These are phyloP conservation scores for Nothobranchius furzeri DNA, from an alignment of 2,113 vertebrate genomes.

Conservation along the genomic window DNA sequence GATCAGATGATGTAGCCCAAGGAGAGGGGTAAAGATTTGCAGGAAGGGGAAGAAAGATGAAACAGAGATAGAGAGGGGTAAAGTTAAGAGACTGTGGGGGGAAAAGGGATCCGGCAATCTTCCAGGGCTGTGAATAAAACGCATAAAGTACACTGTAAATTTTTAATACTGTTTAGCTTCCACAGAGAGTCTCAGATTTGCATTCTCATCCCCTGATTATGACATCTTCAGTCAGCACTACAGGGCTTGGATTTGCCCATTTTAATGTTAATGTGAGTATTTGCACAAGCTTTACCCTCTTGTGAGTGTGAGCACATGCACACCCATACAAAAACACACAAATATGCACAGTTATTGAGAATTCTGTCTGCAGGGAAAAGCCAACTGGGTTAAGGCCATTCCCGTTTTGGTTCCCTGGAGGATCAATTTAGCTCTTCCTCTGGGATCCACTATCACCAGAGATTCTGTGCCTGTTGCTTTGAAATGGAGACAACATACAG, in stretches of 20 bases:
- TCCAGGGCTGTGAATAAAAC: constrained; percentile 57
- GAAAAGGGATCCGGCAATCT: constrained; percentile 36
- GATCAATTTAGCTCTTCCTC: constrained; percentile 38
- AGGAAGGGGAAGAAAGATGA: constrained; percentile 12
- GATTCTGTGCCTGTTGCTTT: constrained; percentile 44
- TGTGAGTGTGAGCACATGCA: constrained; percentile 1
- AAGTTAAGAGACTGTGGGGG: constrained; percentile 13
- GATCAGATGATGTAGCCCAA: constrained; percentile 44
- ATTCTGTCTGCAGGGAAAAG: constrained; percentile 39
- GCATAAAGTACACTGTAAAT: constrained; percentile 58
- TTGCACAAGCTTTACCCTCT: constrained; percentile 34
- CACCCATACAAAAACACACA: background rate
- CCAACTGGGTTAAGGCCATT: constrained; percentile 34
- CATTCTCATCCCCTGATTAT: constrained; percentile 64
- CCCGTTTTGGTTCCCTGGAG: constrained; percentile 9
- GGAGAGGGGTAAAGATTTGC: constrained; percentile 27
- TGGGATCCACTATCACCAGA: constrained; percentile 37
- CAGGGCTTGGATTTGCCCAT: constrained; percentile 49
- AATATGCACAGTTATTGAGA: constrained; percentile 19
- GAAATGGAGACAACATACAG: constrained; percentile 15
- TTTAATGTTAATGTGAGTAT: constrained; percentile 53
- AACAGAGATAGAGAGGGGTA: constrained; percentile 14
- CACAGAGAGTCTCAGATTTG: constrained; percentile 58
- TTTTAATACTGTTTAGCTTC: constrained; percentile 65
- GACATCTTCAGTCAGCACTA: constrained; percentile 61